Evolutionary conservation across 2,797 vertebrate species (phyloP), one percentile per base, ranked within the genome.

Genomic region (Enteromius trimaculatus): DNA sequence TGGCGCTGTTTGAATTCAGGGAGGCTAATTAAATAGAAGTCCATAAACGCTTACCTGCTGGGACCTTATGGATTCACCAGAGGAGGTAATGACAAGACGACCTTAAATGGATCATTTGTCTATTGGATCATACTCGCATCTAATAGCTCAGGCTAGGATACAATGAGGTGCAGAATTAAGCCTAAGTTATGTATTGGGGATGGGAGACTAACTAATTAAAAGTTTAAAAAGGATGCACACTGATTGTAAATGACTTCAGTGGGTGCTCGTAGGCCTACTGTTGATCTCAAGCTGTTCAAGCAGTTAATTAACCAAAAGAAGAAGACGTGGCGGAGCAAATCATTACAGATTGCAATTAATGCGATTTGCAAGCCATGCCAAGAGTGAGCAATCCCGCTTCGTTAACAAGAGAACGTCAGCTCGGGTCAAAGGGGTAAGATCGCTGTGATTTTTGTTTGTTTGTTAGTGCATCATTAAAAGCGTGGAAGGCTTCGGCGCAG

Each of bases 241-340:
- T 93, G 93, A 94, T 93, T 92, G 91, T 92, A 92, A 93, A 94
- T 90, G 89, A 93, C 90, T 92, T 88, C 64, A 87, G 89, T 91
- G 88, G 88, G 92, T 86, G 90, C 91, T 90, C 88, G 86, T 92
- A 90, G 90, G 90, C 91, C 90, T 89, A 91, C 89, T 91, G 92
- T 92, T 93, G 92, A 93, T 92, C 91, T 93, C 93, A 93, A 93
- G 93, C 93, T 94, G 92, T 92, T 94, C 89, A 85, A 90, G 92
- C 90, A 92, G 91, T 94, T 94, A 92, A 94, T 93, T 92, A 93
- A 93, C 93, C 89, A 90, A 90, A 90, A 88, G 88, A 79, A 77
- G 82, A 83, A 86, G 72, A 82, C 79, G 88, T 88, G 85, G 88
- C 69, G 83, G 92, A 91, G 89, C 88, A 92, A 94, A 94, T 94